phyloP scores from a whole-genome alignment of 2,888 invertebrate species.

The Cephus nigrinus region DNA sequence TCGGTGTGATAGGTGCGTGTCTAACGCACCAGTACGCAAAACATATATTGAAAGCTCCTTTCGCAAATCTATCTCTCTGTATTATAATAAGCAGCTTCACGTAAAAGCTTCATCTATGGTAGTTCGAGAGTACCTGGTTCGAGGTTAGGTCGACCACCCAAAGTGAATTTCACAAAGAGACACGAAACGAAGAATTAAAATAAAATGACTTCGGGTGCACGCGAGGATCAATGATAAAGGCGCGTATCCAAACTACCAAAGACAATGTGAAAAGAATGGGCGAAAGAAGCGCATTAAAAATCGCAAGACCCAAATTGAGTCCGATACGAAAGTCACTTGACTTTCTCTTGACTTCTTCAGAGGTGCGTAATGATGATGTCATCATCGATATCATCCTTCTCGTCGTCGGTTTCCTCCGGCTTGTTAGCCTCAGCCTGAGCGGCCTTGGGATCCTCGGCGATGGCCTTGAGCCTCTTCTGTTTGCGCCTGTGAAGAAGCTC shows the following conservation, averaged over 20 bases:
- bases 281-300: slow-evolving; percentile 10
- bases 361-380: slow-evolving; percentile 89
- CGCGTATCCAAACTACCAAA: slow-evolving; percentile 5
- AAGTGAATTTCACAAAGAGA: not conserved
- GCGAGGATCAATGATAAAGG: slow-evolving; percentile 12
- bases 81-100: not conserved
- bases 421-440: slow-evolving; percentile 72
- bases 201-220: slow-evolving; percentile 11
- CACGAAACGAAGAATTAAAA: not conserved
- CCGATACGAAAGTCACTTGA: too few relatives aligned
- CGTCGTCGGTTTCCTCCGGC: slow-evolving; percentile 85
- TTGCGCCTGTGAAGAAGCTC: slow-evolving; percentile 87
- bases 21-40: not conserved
- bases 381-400: slow-evolving; percentile 89
- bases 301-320: not conserved
- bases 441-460: slow-evolving; percentile 76
- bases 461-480: slow-evolving; percentile 78
- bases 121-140: not conserved
- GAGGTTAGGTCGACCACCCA: not conserved
- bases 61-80: not conserved
- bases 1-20: not conserved
- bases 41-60: not conserved
- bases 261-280: not conserved
- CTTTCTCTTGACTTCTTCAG: slow-evolving; percentile 62
- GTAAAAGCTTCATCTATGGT: not conserved